Evolutionary conservation across 2,113 vertebrate species (phyloP).

Genomic region (Sturnus vulgaris): DNA sequence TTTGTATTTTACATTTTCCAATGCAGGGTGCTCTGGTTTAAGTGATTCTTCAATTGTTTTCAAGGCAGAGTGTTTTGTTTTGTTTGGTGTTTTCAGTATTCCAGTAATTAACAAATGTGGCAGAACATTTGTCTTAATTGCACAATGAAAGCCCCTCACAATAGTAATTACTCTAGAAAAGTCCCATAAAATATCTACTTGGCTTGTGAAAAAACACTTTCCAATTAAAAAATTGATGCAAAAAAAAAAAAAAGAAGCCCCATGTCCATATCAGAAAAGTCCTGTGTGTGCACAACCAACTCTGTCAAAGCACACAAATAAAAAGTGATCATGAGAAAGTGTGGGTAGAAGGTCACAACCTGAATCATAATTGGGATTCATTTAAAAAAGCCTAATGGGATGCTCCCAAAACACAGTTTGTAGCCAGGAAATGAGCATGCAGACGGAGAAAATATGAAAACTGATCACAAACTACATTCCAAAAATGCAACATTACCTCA

Average conservation of each 20-base stretch:
- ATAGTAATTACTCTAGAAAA: background rate
- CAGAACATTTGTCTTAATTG: constrained; percentile 58
- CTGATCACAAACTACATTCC: background rate
- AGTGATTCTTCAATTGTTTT: constrained; percentile 55
- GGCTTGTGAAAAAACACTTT: background rate
- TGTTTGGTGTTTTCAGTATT: constrained; percentile 39
- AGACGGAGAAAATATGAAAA: background rate
- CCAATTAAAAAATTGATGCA: background rate
- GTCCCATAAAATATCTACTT: background rate
- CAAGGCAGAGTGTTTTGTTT: background rate
- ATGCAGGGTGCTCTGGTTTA: background rate
- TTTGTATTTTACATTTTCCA: background rate
- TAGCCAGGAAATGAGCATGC: background rate
- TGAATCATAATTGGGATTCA: background rate
- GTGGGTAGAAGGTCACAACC: background rate
- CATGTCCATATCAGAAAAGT: background rate
- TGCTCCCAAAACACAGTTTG: background rate
- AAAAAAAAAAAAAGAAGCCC: background rate
- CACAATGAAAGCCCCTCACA: background rate
- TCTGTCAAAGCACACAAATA: background rate
- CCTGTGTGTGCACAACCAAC: background rate
- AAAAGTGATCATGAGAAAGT: background rate
- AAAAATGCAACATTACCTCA: background rate
- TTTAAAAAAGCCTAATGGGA: background rate
- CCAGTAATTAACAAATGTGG: constrained; percentile 54